Evolutionary conservation across 2,113 vertebrate species (phyloP).

Genomic region (Bagarius yarrelli): DNA sequence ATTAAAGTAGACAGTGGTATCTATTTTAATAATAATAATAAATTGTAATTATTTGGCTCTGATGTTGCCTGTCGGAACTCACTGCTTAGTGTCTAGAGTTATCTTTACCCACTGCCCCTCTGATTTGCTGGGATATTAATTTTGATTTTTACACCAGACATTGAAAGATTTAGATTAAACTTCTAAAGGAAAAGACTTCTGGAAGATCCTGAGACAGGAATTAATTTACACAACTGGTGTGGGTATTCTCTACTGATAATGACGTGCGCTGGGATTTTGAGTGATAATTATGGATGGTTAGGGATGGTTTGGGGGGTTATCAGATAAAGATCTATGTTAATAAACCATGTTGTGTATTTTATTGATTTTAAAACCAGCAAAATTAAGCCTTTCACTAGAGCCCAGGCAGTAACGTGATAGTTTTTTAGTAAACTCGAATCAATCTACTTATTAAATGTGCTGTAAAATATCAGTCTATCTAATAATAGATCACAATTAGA

Average conservation of each 20-base stretch:
- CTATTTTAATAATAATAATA: too few species aligned
- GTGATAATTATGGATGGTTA: slow-evolving; percentile 16
- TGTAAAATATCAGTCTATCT: neutral
- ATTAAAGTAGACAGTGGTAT: too few species aligned
- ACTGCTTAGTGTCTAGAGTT: too few species aligned
- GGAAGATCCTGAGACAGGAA: neutral
- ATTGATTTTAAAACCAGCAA: slow-evolving; percentile 8
- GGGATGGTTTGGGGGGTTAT: neutral
- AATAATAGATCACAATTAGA: slow-evolving; percentile 9
- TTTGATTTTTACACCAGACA: too few species aligned
- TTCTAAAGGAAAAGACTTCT: neutral
- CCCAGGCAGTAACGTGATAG: neutral
- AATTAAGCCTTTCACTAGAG: neutral
- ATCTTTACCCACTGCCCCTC: too few species aligned
- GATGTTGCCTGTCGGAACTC: too few species aligned
- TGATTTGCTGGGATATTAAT: too few species aligned
- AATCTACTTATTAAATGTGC: slow-evolving; percentile 12
- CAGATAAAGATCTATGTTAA: neutral
- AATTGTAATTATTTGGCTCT: too few species aligned
- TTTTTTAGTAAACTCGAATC: slow-evolving; percentile 26
- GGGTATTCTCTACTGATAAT: neutral
- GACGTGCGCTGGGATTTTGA: neutral
- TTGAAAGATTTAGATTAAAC: neutral
- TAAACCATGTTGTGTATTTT: neutral
- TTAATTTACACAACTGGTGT: slow-evolving; percentile 6